These are phyloP conservation scores for Notothenia coriiceps DNA, from an alignment of 2,113 vertebrate genomes.

Conservation along the genomic window DNA sequence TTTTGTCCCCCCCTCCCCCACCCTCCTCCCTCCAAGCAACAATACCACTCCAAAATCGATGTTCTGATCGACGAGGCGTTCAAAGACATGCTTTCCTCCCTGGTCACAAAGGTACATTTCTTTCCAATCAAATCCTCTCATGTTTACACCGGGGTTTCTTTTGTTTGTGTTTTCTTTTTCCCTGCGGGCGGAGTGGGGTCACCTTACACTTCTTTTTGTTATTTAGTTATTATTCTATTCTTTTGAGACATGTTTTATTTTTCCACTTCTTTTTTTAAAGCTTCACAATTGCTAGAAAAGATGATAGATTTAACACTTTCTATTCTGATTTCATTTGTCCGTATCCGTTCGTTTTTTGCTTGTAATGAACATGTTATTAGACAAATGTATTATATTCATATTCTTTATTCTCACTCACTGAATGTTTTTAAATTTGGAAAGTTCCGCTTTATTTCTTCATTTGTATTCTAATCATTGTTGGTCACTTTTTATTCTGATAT, in stretches of 20 bases:
- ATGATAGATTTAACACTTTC: neutral
- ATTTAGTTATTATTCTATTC: neutral
- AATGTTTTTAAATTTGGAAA: too few species aligned
- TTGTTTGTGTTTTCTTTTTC: too few species aligned
- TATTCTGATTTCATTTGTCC: neutral
- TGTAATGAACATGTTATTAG: neutral
- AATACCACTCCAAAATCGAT: conserved; percentile 98
- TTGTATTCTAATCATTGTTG: neutral
- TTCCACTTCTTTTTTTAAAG: neutral
- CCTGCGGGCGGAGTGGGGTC: neutral
- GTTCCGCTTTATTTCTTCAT: neutral
- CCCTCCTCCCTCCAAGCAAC: conserved; percentile 85
- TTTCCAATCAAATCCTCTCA: neutral
- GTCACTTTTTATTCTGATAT: too few species aligned
- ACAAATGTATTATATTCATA: too few species aligned
- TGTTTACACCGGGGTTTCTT: too few species aligned
- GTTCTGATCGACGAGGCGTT: conserved; percentile 94
- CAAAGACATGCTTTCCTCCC: conserved; percentile 93
- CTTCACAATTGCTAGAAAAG: neutral
- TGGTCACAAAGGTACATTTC: conserved; percentile 92
- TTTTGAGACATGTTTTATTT: neutral
- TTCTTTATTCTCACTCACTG: too few species aligned
- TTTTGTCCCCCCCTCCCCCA: neutral
- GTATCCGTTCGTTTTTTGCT: too few species aligned
- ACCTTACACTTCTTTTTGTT: neutral